phyloP scores from a whole-genome alignment of 2,113 vertebrate species.

The Machaerirhynchus nigripectus region DNA sequence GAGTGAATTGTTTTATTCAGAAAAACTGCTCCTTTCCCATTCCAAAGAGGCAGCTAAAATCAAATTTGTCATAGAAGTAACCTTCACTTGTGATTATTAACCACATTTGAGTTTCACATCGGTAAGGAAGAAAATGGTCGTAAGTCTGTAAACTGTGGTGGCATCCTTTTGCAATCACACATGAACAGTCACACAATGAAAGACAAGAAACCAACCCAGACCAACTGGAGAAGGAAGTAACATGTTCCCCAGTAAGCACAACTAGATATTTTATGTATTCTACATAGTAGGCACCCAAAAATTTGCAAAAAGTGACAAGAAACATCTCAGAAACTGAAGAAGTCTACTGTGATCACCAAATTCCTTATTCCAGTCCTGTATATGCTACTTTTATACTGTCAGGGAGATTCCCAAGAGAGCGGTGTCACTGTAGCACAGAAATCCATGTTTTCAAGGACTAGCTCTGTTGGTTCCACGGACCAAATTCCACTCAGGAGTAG shows the following conservation, averaged over 20 bases:
- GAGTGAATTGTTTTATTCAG: not conserved
- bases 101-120: not conserved
- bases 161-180: not conserved
- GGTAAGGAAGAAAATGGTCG: not conserved
- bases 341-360: not conserved
- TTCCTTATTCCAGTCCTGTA: not conserved
- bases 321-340: not conserved
- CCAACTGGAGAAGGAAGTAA: not conserved
- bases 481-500: not conserved
- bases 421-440: not conserved
- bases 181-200: not conserved
- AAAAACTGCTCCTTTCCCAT: not conserved
- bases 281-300: accelerated
- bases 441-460: not conserved
- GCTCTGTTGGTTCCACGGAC: not conserved
- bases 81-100: not conserved
- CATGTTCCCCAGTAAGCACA: not conserved
- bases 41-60: not conserved
- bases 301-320: not conserved
- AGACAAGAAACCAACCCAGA: not conserved
- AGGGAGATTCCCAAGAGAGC: not conserved
- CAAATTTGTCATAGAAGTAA: not conserved
- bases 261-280: not conserved
- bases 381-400: not conserved
- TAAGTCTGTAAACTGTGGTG: not conserved